phyloP scores from a whole-genome alignment of 2,797 vertebrate genomes.

The Dicrostonyx torquatus region DNA sequence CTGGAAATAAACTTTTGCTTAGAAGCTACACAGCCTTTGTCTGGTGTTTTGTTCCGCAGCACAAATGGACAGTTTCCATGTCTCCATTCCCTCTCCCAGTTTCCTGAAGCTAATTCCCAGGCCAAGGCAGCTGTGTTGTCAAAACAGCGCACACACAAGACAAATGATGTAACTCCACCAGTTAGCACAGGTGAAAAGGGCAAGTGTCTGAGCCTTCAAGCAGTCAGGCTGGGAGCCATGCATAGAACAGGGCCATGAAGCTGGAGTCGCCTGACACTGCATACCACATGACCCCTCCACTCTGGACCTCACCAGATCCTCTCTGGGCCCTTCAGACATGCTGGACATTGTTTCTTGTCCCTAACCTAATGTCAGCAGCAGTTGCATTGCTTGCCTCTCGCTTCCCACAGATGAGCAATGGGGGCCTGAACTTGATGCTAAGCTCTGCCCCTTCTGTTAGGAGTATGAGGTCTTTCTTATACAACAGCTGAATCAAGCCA shows the following conservation, averaged over 20 bases:
- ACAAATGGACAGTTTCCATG: background rate
- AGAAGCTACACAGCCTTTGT: background rate
- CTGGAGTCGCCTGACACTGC: background rate
- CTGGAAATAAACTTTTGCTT: background rate
- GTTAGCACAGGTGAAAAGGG: background rate
- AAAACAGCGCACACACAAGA: background rate
- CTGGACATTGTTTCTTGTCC: background rate
- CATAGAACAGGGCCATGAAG: background rate
- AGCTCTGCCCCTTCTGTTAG: background rate
- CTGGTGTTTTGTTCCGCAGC: background rate
- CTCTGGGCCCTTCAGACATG: background rate
- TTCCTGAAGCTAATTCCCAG: background rate
- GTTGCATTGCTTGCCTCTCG: background rate
- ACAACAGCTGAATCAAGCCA: background rate
- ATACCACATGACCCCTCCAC: fast-evolving
- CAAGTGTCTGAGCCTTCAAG: background rate
- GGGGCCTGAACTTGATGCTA: background rate
- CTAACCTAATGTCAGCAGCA: background rate
- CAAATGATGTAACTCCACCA: background rate
- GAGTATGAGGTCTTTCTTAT: background rate
- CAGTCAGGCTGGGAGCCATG: background rate
- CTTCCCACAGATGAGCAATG: fast-evolving
- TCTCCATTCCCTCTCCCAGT: background rate
- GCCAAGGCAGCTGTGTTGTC: background rate
- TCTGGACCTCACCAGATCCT: background rate